phyloP scores from a whole-genome alignment of 1,140 invertebrate genomes.

The Copidosoma floridanum region DNA sequence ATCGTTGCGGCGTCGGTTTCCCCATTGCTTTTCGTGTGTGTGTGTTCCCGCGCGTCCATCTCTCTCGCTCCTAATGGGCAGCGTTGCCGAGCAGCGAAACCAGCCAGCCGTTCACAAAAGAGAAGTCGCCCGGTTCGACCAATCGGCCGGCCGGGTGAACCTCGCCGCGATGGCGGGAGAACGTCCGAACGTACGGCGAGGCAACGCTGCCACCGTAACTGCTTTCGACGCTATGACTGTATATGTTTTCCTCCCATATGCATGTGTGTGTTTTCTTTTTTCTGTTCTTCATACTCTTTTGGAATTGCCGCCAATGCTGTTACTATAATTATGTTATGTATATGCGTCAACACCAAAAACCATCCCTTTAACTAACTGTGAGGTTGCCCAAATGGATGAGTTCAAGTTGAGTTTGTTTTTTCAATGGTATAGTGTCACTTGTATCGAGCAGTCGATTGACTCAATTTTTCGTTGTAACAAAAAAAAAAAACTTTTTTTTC shows the following conservation, averaged over 20 bases:
- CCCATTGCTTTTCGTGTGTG: conserved; percentile 25
- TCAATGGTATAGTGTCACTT: too few relatives aligned
- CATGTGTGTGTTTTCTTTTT: conserved; percentile 30
- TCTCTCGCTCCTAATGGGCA: conserved; percentile 11
- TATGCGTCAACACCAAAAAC: too few relatives aligned
- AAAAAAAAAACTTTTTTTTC: conserved; percentile 31
- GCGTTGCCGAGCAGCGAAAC: neutral
- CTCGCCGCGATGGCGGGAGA: conserved; percentile 48
- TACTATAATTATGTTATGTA: too few relatives aligned
- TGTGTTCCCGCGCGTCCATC: conserved; percentile 18
- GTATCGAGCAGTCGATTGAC: too few relatives aligned
- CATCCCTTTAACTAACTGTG: too few relatives aligned
- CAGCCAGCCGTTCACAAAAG: conserved; percentile 50
- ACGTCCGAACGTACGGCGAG: conserved; percentile 30
- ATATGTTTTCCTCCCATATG: conserved; percentile 17
- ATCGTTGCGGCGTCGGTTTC: too few relatives aligned
- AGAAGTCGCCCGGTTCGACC: conserved; percentile 41
- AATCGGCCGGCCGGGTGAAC: conserved; percentile 34
- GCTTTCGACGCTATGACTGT: too few relatives aligned
- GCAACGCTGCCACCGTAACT: conserved; percentile 47
- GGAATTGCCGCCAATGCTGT: conserved; percentile 6
- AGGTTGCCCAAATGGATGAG: too few relatives aligned
- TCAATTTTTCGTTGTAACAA: too few relatives aligned
- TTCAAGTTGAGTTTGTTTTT: too few relatives aligned
- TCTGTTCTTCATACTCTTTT: conserved; percentile 10